Evolutionary conservation across 2,797 vertebrate genomes (phyloP), one percentile per base, ranked within the genome.

Genomic region (Sebastes diaconus): DNA sequence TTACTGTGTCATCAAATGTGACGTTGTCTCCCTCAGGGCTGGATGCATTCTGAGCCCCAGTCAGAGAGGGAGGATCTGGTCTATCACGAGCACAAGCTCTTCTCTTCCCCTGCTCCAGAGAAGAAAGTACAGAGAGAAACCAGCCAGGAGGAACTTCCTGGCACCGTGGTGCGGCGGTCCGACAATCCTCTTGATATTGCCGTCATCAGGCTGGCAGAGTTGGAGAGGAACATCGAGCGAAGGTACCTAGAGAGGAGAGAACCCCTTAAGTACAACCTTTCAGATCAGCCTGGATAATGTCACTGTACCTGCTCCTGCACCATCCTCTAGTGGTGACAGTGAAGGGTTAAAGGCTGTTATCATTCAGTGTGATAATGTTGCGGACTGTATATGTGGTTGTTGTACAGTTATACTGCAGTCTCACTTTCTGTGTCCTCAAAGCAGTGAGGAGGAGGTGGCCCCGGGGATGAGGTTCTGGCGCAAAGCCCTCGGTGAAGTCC

Each of bases 111-210:
- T 85, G 95, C 95, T 94, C 87, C 91, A 32, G 77, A 88, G 39
- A 90, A 79, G 90, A 93, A 94, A 74, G 92, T 93, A 79, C 93
- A 91, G 90, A 92, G 95, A 88, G 91, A 95, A 93, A 92, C 88
- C 60, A 93, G 94, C 90, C 90, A 93, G 90, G 84, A 95, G 91
- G 90, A 96, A 90, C 88, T 78, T 84, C 88, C 88, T 72, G 93
- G 93, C 74, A 88, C 90, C 8, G 90, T 97, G 90, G 94, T 95
- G 80, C 97, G 96, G 84, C 96, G 82, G 91, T 94, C 92, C 91
- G 95, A 97, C 96, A 99, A 98, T 96, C 98, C 98, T 90, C 97
- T 99, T 95, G 98, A 99, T 95, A 97, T 98, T 95, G 98, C 98
- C 84, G 97, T 98, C 94, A 96, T 93, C 90, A 97, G 98, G 86